phyloP scores from a whole-genome alignment of 2,888 invertebrate genomes.

The Drosophila niveifrons region DNA sequence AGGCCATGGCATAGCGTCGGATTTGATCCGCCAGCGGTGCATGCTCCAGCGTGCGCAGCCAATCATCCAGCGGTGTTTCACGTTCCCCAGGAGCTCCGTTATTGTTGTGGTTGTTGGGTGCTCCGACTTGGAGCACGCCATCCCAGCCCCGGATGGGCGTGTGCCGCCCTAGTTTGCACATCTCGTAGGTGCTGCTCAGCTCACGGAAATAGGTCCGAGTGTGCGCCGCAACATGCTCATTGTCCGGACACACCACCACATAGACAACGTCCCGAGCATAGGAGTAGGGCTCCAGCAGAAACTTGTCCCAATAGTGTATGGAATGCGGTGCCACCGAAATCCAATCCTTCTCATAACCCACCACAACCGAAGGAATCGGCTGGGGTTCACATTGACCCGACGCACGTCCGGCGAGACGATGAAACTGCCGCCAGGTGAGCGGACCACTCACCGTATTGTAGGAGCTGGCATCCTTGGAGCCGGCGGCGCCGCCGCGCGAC shows the following conservation, averaged over 20 bases:
- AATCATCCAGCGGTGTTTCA: conserved; percentile 91
- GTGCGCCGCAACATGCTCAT: conserved; percentile 91
- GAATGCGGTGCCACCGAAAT: conserved; percentile 97
- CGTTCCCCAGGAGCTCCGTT: conserved; percentile 10
- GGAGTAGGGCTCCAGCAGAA: conserved; percentile 98
- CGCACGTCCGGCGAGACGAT: conserved; percentile 96
- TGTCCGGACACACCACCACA: conserved; percentile 97
- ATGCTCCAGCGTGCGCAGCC: conserved; percentile 94
- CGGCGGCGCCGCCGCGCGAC: conserved; percentile 88
- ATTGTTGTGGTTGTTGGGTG: conserved; percentile 72
- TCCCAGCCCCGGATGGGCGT: conserved; percentile 95
- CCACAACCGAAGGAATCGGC: conserved; percentile 96
- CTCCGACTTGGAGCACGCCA: conserved; percentile 94
- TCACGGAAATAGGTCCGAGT: conserved; percentile 96
- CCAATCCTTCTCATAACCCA: conserved; percentile 98
- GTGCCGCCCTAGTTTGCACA: conserved; percentile 96
- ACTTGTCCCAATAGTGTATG: conserved; percentile 97
- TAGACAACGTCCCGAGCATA: conserved; percentile 97
- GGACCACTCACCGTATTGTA: conserved; percentile 95
- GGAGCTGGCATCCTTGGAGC: conserved; percentile 97
- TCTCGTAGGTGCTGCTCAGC: conserved; percentile 96
- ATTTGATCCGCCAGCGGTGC: conserved; percentile 93
- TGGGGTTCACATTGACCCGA: conserved; percentile 98
- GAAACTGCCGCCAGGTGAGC: conserved; percentile 99
- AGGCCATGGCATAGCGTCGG: conserved; percentile 94